Evolutionary conservation across 2,888 invertebrate genomes (phyloP).

Genomic region (Eupithecia insigniata): DNA sequence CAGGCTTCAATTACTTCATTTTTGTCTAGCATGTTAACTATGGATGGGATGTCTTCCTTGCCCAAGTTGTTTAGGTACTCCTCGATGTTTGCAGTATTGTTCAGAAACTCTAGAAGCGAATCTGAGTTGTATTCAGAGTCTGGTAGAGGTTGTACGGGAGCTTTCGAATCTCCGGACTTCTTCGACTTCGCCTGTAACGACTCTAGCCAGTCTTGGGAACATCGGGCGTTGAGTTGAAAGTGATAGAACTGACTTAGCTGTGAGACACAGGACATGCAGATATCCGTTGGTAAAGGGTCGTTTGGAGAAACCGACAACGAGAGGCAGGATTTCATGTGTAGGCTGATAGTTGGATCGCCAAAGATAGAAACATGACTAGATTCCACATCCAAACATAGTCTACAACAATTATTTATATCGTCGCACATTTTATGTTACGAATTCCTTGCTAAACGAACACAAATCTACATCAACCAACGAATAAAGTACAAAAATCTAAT

Average conservation of each 20-base stretch:
- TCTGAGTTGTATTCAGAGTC: constrained; percentile 80
- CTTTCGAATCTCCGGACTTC: constrained; percentile 65
- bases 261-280: constrained; percentile 72
- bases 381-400: constrained; percentile 73
- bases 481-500: too few relatives aligned
- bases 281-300: constrained; percentile 70
- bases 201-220: constrained; percentile 78
- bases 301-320: constrained; percentile 60
- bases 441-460: not conserved
- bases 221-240: constrained; percentile 76
- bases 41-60: constrained; percentile 78
- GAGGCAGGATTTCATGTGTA: constrained; percentile 76
- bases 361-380: constrained; percentile 70
- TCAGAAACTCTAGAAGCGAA: constrained; percentile 77
- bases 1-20: constrained; percentile 61
- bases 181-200: constrained; percentile 64
- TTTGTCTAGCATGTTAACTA: constrained; percentile 75
- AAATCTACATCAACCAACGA: too few relatives aligned
- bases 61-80: constrained; percentile 76
- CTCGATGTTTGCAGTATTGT: constrained; percentile 77
- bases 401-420: constrained; percentile 67
- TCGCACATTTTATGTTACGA: constrained; percentile 59
- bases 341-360: constrained; percentile 66
- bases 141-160: constrained; percentile 72
- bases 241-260: constrained; percentile 74